These are phyloP conservation scores for Philaenus spumarius DNA, from an alignment of 1,140 invertebrate genomes.

Conservation along the genomic window DNA sequence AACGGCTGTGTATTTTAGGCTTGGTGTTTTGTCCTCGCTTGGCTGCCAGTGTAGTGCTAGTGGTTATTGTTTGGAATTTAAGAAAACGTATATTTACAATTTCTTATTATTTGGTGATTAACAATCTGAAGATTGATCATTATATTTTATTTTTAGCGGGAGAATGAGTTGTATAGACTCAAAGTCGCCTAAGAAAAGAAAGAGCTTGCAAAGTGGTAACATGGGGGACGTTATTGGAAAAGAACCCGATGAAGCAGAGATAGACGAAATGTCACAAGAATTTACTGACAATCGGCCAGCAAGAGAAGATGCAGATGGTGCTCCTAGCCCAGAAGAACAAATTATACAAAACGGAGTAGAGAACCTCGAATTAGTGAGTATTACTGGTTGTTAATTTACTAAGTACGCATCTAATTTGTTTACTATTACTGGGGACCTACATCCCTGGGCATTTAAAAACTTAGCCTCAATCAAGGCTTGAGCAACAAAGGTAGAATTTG, in stretches of 20 bases:
- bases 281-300: slow-evolving; percentile 19
- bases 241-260: slow-evolving; percentile 31
- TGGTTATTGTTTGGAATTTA: no score
- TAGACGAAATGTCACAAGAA: slow-evolving; percentile 23
- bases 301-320: slow-evolving; percentile 23
- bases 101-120: no score
- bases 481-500: no score
- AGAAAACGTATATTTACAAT: no score
- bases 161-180: slow-evolving; percentile 32
- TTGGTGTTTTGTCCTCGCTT: no score
- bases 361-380: slow-evolving; percentile 12
- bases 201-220: slow-evolving; percentile 16
- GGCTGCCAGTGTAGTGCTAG: no score
- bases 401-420: no score
- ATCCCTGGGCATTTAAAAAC: no score
- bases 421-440: no score
- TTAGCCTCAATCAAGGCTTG: no score
- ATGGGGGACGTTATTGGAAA: slow-evolving; percentile 39
- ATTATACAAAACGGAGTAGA: slow-evolving; percentile 19
- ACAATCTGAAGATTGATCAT: no score
- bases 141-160: background rate
- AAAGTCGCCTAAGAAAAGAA: slow-evolving; percentile 24
- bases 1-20: no score
- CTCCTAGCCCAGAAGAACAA: slow-evolving; percentile 10
- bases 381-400: background rate